A percentile compares a stretch with the other conserved stretches of the same genome.
These are phyloP conservation scores for Aplocera efformata DNA, from an alignment of 2,888 invertebrate genomes.

Conservation along the genomic window DNA sequence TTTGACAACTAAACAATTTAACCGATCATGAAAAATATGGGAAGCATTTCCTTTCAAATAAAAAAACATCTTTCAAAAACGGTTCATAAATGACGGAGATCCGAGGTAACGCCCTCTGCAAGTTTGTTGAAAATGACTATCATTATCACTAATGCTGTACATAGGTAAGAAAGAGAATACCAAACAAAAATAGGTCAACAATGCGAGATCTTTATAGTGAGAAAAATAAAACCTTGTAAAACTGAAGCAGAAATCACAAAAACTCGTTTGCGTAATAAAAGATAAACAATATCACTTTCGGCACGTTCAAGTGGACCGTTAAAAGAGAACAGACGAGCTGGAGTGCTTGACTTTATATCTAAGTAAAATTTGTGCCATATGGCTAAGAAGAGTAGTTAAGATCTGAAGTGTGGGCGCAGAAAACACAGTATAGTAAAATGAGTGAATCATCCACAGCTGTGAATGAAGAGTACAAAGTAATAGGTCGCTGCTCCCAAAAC, in stretches of 20 bases:
- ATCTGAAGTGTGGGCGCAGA: slow-evolving; percentile 53
- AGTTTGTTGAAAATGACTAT: no score
- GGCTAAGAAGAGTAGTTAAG: slow-evolving; percentile 33
- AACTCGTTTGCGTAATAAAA: slow-evolving; percentile 34
- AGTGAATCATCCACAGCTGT: slow-evolving; percentile 61
- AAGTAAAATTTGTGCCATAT: slow-evolving; percentile 40
- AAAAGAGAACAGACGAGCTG: slow-evolving; percentile 23
- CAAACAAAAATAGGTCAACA: slow-evolving; percentile 25
- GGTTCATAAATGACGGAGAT: no score
- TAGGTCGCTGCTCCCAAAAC: slow-evolving; percentile 62
- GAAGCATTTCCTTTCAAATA: no score
- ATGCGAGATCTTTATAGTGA: slow-evolving; percentile 20
- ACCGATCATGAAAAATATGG: no score
- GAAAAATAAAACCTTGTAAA: slow-evolving; percentile 27
- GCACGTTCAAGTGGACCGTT: slow-evolving; percentile 42
- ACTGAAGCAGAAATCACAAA: slow-evolving; percentile 21
- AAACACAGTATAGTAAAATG: slow-evolving; percentile 40
- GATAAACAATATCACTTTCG: slow-evolving; percentile 46
- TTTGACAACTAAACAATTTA: no score
- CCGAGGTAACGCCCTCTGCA: no score
- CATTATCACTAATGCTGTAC: slow-evolving; percentile 20
- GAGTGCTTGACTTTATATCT: slow-evolving; percentile 32
- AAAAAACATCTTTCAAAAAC: no score
- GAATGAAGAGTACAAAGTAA: slow-evolving; percentile 59
- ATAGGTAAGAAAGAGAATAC: no score